These are phyloP conservation scores for Caiman crocodilus DNA, from an alignment of 2,797 vertebrate species.

Conservation along the genomic window DNA sequence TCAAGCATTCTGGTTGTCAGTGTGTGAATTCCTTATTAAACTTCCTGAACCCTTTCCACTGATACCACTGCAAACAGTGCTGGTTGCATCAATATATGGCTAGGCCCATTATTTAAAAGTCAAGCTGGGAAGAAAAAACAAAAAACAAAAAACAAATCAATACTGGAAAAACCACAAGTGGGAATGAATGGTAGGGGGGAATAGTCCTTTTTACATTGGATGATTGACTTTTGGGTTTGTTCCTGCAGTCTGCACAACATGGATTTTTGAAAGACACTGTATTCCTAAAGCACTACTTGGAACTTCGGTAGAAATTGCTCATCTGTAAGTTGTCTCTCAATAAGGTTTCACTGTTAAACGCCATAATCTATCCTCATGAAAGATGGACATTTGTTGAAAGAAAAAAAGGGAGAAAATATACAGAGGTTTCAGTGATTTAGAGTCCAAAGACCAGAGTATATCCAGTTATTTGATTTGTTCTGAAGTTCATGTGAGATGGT, in stretches of 20 bases:
- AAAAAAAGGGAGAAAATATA: not conserved
- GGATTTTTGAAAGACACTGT: not conserved
- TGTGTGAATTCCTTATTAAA: not conserved
- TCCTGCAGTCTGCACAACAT: not conserved
- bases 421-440: not conserved
- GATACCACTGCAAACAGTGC: not conserved
- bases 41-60: not conserved
- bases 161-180: not conserved
- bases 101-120: not conserved
- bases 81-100: not conserved
- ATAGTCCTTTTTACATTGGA: not conserved
- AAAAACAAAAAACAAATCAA: not conserved
- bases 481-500: too few species aligned
- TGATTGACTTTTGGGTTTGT: not conserved
- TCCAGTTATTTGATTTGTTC: not conserved
- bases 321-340: not conserved
- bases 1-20: not conserved
- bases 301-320: not conserved
- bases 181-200: not conserved
- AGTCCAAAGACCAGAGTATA: not conserved
- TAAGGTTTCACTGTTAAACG: not conserved
- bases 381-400: not conserved
- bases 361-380: not conserved
- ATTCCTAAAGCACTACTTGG: not conserved
- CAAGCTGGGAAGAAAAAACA: not conserved